Evolutionary conservation across 92 coral and sea anemone species (phyloP).

Genomic region (Pocillopora meandrina): DNA sequence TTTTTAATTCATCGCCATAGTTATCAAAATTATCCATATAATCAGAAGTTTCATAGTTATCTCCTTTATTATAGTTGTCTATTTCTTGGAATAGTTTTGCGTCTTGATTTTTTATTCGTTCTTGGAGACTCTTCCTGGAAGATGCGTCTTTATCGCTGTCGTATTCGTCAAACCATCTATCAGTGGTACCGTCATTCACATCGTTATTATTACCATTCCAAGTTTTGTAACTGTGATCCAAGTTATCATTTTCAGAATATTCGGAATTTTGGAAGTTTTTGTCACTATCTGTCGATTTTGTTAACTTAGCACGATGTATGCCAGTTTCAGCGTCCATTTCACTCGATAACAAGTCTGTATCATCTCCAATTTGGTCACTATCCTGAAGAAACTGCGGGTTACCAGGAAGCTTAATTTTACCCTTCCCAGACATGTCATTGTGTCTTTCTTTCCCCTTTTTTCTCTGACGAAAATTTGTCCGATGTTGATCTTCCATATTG

Average conservation of each 20-base stretch:
- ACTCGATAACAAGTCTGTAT: neutral
- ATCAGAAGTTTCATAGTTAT: constrained; percentile 16
- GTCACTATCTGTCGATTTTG: constrained; percentile 5
- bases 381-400: neutral
- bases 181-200: neutral
- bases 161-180: neutral
- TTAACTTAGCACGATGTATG: neutral
- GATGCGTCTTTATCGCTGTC: constrained; percentile 1
- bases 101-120: constrained; percentile 18
- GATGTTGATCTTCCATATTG: constrained; percentile 23
- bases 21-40: neutral
- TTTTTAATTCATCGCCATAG: neutral
- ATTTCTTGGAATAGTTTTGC: constrained; percentile 27
- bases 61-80: constrained; percentile 18
- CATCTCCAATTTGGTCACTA: neutral
- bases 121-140: constrained; percentile 16
- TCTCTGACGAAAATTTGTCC: neutral
- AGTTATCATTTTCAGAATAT: neutral
- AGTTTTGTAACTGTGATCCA: neutral
- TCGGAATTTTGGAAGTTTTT: neutral
- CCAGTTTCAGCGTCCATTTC: neutral
- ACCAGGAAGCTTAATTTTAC: neutral
- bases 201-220: constrained; percentile 7
- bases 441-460: constrained; percentile 15
- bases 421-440: neutral